A percentile compares a stretch with the other conserved stretches of the same genome.
Evolutionary conservation across 2,797 vertebrate genomes (phyloP).

Genomic region (Cyprinella venusta): DNA sequence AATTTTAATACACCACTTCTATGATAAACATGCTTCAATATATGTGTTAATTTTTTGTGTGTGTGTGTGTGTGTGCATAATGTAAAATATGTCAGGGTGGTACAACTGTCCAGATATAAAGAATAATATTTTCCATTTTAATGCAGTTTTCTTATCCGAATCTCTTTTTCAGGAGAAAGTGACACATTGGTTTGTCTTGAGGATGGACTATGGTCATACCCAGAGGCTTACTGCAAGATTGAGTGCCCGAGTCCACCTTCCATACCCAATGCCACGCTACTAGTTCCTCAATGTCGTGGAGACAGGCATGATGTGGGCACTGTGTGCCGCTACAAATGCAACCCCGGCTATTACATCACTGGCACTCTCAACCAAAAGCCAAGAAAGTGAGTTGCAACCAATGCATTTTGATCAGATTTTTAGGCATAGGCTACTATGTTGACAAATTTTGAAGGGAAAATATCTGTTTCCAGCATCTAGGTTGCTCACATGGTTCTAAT

Average conservation of each 20-base stretch:
- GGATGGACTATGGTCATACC: slow-evolving; percentile 94
- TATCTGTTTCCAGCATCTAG: slow-evolving; percentile 53
- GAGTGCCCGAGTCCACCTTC: slow-evolving; percentile 82
- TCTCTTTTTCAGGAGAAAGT: slow-evolving; percentile 79
- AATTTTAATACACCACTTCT: not conserved
- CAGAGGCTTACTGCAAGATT: slow-evolving; percentile 94
- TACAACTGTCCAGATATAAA: too few relatives aligned
- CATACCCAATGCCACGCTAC: slow-evolving; percentile 79
- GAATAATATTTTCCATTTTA: not conserved
- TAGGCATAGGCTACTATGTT: slow-evolving; percentile 22
- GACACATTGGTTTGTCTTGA: slow-evolving; percentile 89
- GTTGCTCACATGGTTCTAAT: slow-evolving; percentile 67
- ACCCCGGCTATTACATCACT: slow-evolving; percentile 85
- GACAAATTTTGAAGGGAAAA: slow-evolving; percentile 38
- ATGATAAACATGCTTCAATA: too few relatives aligned
- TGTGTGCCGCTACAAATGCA: slow-evolving; percentile 88
- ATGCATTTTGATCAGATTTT: slow-evolving; percentile 41
- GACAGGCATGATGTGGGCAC: slow-evolving; percentile 88
- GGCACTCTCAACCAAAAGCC: slow-evolving; percentile 73
- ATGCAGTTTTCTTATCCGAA: slow-evolving; percentile 1
- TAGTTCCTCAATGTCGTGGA: slow-evolving; percentile 81
- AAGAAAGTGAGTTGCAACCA: slow-evolving; percentile 79
- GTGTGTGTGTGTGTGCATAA: too few relatives aligned
- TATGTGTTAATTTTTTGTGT: too few relatives aligned
- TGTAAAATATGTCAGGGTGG: too few relatives aligned